These are phyloP conservation scores for Serranus cabrilla DNA, from an alignment of 2,797 vertebrate genomes.

Conservation along the genomic window DNA sequence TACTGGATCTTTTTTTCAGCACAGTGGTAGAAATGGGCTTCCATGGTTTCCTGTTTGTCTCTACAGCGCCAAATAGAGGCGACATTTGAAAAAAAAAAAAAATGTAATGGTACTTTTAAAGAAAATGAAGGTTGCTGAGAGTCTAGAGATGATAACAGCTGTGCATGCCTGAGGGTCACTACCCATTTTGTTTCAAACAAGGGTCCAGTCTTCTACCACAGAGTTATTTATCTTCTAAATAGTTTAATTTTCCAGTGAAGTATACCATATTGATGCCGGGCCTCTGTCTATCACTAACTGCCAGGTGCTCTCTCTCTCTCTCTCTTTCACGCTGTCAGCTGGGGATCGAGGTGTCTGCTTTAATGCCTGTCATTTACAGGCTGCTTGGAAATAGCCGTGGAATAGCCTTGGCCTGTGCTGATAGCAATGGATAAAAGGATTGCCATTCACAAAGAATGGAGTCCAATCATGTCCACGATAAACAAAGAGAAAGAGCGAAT, in stretches of 20 bases:
- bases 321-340: conserved; percentile 59
- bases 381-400: conserved; percentile 75
- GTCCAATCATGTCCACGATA: conserved; percentile 67
- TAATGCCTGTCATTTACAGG: conserved; percentile 79
- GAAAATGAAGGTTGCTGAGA: conserved; percentile 2
- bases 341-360: conserved; percentile 72
- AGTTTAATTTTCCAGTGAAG: conserved; percentile 63
- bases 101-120: background rate
- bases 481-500: conserved; percentile 65
- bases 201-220: background rate
- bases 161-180: conserved; percentile 24
- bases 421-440: conserved; percentile 76
- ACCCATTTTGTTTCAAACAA: conserved; percentile 27
- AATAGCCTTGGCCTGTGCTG: conserved; percentile 77
- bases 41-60: no score
- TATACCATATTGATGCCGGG: conserved; percentile 49
- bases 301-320: conserved; percentile 51
- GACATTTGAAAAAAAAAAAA: no score
- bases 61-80: no score
- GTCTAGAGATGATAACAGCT: conserved; percentile 2
- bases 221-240: conserved; percentile 64
- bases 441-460: conserved; percentile 69
- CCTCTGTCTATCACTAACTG: conserved; percentile 57
- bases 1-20: no score
- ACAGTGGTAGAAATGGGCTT: no score